Conservation (phyloP, 2,888 invertebrate species). For the Anorthoa munda region DNA sequence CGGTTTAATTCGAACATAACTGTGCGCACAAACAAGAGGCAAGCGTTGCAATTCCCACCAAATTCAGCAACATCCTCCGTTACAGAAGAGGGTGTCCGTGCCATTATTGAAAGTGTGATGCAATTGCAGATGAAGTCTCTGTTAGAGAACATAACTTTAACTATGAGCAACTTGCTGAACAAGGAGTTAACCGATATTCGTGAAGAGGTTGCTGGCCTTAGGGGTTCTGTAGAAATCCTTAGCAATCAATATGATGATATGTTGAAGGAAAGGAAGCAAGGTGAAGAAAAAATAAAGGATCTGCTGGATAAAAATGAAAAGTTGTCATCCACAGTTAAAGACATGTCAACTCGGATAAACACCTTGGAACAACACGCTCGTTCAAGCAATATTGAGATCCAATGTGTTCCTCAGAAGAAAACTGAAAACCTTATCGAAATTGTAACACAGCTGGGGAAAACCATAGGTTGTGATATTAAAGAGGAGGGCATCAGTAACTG, state of each 20-base stretch:
- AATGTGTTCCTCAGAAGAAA: not conserved
- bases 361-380: not conserved
- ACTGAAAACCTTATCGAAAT: constrained; percentile 4
- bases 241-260: not conserved
- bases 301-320: not conserved
- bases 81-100: not conserved
- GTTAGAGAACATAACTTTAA: not conserved
- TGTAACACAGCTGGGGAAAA: not conserved
- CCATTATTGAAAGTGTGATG: not conserved
- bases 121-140: not conserved
- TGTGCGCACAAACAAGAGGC: constrained; percentile 13
- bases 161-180: not conserved
- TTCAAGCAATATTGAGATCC: not conserved
- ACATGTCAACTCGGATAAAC: not conserved
- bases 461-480: constrained; percentile 4
- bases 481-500: not conserved
- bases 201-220: not conserved
- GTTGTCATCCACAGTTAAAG: not conserved
- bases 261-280: not conserved
- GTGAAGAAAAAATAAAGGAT: not conserved
- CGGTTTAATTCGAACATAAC: constrained; percentile 2
- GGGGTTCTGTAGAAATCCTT: not conserved
- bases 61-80: not conserved
- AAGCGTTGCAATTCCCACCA: constrained; percentile 8
- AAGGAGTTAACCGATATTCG: not conserved